These are phyloP conservation scores for Venturia canescens DNA, from an alignment of 1,140 invertebrate species.

Conservation along the genomic window DNA sequence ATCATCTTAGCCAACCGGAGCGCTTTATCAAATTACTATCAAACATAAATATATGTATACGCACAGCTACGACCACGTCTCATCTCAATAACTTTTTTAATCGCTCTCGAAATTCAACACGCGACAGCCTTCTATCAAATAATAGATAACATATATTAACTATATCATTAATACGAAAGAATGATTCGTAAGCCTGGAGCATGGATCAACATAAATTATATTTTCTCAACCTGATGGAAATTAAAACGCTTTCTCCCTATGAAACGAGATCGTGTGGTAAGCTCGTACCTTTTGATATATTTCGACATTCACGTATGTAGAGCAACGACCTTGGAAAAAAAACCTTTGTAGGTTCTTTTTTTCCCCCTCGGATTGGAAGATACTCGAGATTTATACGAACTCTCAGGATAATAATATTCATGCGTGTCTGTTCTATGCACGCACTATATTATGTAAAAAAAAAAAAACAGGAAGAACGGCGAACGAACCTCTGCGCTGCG, in stretches of 20 bases:
- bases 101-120: slow-evolving; percentile 17
- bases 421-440: neutral
- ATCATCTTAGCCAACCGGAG: slow-evolving; percentile 59
- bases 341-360: slow-evolving; percentile 34
- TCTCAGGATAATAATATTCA: slow-evolving; percentile 45
- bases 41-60: slow-evolving; percentile 35
- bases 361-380: slow-evolving; percentile 40
- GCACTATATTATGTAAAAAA: neutral
- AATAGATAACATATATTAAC: neutral
- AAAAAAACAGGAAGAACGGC: neutral
- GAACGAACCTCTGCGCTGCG: too few relatives aligned
- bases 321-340: slow-evolving; percentile 66
- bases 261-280: neutral
- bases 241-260: neutral
- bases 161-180: slow-evolving; percentile 14
- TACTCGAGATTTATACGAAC: slow-evolving; percentile 64
- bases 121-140: neutral
- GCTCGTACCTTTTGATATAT: neutral
- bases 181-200: neutral
- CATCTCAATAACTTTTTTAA: slow-evolving; percentile 37
- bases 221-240: neutral
- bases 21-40: slow-evolving; percentile 58
- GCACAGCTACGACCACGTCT: neutral
- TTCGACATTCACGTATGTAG: slow-evolving; percentile 48
- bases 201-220: neutral